Evolutionary conservation across 2,888 invertebrate genomes (phyloP).

Genomic region (Rhaphigaster nebulosa): DNA sequence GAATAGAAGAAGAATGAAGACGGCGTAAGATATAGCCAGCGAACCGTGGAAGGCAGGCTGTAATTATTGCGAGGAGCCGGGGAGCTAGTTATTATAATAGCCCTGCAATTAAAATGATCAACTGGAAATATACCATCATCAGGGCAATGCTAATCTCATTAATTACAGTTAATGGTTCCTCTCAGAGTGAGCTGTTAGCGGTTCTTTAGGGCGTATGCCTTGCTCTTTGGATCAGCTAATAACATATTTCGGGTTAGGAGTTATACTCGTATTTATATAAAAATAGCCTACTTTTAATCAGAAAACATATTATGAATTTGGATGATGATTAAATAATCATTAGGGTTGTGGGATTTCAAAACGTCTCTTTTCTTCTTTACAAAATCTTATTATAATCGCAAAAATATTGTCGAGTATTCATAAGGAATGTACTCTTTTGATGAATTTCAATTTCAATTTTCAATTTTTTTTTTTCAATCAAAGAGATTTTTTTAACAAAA

Average conservation of each 20-base stretch:
- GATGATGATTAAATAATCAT: no score
- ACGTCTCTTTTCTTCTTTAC: no score
- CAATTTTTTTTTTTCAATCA: no score
- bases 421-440: no score
- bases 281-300: no score
- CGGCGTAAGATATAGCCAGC: background rate
- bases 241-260: background rate
- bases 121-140: conserved; percentile 52
- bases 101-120: conserved; percentile 53
- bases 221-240: background rate
- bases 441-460: no score
- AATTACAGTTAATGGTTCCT: conserved; percentile 36
- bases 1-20: background rate
- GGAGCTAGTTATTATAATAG: conserved; percentile 47
- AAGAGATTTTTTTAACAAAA: no score
- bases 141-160: conserved; percentile 49
- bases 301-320: no score
- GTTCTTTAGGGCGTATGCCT: conserved; percentile 10
- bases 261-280: background rate
- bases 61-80: conserved; percentile 20
- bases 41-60: background rate
- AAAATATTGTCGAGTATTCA: no score
- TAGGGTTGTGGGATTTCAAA: no score
- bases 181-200: conserved; percentile 43
- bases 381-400: no score